Conservation (phyloP, 2,888 invertebrate genomes). For the Dasypogon diadema region DNA sequence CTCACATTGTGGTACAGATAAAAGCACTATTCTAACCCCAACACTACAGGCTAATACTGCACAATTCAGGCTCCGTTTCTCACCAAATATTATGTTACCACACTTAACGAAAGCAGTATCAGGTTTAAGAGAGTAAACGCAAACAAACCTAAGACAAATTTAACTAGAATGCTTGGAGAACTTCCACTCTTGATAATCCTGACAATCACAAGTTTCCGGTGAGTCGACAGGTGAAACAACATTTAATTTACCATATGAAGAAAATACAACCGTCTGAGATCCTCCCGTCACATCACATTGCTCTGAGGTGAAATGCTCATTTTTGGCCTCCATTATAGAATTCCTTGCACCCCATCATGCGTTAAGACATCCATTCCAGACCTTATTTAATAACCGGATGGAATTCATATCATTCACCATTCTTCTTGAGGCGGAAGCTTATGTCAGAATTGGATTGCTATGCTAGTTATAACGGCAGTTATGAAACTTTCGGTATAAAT, state of each 20-base stretch:
- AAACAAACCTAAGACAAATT: too few species aligned
- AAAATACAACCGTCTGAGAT: slow-evolving; percentile 4
- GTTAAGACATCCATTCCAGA: slow-evolving; percentile 5
- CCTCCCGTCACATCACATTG: not conserved
- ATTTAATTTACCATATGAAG: slow-evolving; percentile 14
- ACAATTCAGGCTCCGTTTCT: too few species aligned
- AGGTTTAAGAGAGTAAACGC: too few species aligned
- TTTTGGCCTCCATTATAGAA: not conserved
- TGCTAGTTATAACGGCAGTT: slow-evolving; percentile 28
- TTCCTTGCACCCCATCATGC: not conserved
- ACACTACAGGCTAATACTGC: too few species aligned
- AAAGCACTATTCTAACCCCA: too few species aligned
- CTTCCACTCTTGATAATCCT: too few species aligned
- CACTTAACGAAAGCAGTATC: too few species aligned
- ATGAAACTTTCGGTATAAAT: slow-evolving; percentile 37
- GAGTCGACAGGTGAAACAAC: slow-evolving; percentile 20
- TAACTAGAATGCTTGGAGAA: too few species aligned
- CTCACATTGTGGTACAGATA: too few species aligned
- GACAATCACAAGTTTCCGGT: not conserved
- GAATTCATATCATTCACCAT: slow-evolving; percentile 20
- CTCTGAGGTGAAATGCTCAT: too few species aligned
- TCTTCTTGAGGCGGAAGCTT: not conserved
- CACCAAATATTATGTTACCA: too few species aligned
- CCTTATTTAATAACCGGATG: not conserved
- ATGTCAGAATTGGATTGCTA: slow-evolving; percentile 22